These are phyloP conservation scores for Dryomyza anilis DNA, from an alignment of 2,888 invertebrate species.

Conservation along the genomic window DNA sequence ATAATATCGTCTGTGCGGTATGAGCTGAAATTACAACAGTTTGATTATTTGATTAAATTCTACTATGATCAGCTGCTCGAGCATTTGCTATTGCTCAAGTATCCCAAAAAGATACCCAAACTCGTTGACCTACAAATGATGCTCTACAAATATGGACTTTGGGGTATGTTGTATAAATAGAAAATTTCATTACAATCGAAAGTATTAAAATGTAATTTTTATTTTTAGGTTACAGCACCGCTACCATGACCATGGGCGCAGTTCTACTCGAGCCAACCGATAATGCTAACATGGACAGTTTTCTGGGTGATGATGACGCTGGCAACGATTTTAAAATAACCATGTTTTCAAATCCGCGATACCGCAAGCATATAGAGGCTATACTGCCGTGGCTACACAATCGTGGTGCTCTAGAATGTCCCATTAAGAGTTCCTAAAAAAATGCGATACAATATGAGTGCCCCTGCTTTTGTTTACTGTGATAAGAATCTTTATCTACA, in stretches of 20 bases:
- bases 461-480: too few species aligned
- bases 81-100: slow-evolving; percentile 43
- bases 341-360: slow-evolving; percentile 36
- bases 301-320: slow-evolving; percentile 34
- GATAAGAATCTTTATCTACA: too few species aligned
- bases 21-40: slow-evolving; percentile 37
- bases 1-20: slow-evolving; percentile 39
- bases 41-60: slow-evolving; percentile 42
- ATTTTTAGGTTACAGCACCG: slow-evolving; percentile 33
- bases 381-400: slow-evolving; percentile 46
- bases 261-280: slow-evolving; percentile 44
- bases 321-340: slow-evolving; percentile 34
- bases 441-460: not conserved
- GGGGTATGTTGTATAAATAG: slow-evolving; percentile 41
- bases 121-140: slow-evolving; percentile 44
- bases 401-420: too few species aligned
- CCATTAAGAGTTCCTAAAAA: too few species aligned
- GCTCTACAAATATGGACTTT: slow-evolving; percentile 43
- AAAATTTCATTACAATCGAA: not conserved
- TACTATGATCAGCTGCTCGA: slow-evolving; percentile 42
- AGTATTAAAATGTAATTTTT: not conserved
- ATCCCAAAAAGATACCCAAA: slow-evolving; percentile 41
- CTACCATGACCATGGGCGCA: slow-evolving; percentile 32
- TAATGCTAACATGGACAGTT: slow-evolving; percentile 39
- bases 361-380: slow-evolving; percentile 41